A percentile compares a stretch with the other conserved stretches of the same genome.
These are phyloP conservation scores for Psilopogon haemacephalus DNA, from an alignment of 2,113 vertebrate genomes.

Conservation along the genomic window DNA sequence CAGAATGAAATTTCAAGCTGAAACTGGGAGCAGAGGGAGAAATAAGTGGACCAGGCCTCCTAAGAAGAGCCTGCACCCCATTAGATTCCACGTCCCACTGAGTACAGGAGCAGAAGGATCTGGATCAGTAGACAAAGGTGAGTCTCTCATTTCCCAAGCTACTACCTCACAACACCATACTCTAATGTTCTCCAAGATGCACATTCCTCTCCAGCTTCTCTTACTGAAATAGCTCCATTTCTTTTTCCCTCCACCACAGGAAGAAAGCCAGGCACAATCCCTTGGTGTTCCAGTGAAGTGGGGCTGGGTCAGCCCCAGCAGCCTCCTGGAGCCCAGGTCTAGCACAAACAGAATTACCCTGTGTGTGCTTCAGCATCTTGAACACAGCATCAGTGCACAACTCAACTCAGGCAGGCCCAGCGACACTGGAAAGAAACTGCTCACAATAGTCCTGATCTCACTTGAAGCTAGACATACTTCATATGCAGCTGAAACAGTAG, in stretches of 20 bases:
- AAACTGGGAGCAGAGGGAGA: not conserved
- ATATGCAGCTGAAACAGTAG: not conserved
- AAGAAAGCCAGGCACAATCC: not conserved
- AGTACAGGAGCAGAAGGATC: not conserved
- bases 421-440: not conserved
- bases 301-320: not conserved
- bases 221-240: not conserved
- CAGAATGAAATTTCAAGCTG: not conserved
- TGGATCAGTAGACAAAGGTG: not conserved
- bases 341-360: not conserved
- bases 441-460: not conserved
- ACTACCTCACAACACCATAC: fast-evolving
- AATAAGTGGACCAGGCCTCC: not conserved
- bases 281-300: not conserved
- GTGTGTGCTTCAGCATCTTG: not conserved
- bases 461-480: not conserved
- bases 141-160: not conserved
- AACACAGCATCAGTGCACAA: not conserved
- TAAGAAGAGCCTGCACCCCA: not conserved
- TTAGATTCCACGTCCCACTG: fast-evolving
- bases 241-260: not conserved
- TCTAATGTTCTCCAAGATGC: not conserved
- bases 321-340: not conserved
- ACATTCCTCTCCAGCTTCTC: not conserved
- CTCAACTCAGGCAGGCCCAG: not conserved